Percentiles rank a stretch among this genome's conserved stretches.
Conservation (phyloP, 1,140 invertebrate species). For the Cotesia vestalis region DNA sequence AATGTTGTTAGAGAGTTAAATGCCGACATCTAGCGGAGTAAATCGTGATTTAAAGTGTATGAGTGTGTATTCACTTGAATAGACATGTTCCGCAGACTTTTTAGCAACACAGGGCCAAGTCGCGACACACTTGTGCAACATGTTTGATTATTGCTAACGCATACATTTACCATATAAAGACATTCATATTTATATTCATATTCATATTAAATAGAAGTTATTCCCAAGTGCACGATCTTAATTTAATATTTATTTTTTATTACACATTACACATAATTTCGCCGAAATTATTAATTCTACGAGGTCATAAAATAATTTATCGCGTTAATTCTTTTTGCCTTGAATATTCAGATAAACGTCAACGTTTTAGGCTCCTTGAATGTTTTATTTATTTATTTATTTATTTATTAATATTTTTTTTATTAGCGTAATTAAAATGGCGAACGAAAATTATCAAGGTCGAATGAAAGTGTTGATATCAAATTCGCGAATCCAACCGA, state of each 20-base stretch:
- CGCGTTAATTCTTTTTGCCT: slow-evolving; percentile 11
- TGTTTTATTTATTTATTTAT: slow-evolving; percentile 23
- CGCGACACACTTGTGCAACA: slow-evolving; percentile 10
- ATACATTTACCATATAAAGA: background rate
- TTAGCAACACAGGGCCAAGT: slow-evolving; percentile 11
- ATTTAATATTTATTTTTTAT: slow-evolving; percentile 10
- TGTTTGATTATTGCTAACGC: background rate
- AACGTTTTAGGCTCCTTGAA: slow-evolving; percentile 1
- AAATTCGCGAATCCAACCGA: slow-evolving; percentile 33
- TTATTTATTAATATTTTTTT: too few species aligned
- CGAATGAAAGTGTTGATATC: slow-evolving; percentile 52
- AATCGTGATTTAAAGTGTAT: background rate
- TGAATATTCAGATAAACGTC: slow-evolving; percentile 32
- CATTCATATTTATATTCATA: background rate
- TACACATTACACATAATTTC: slow-evolving; percentile 13
- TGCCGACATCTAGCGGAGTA: slow-evolving; percentile 29
- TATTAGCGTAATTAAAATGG: background rate
- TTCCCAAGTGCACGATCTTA: slow-evolving; percentile 26
- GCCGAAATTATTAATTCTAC: slow-evolving; percentile 27
- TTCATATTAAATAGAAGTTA: slow-evolving; percentile 1
- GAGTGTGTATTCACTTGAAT: background rate
- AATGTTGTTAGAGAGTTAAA: background rate
- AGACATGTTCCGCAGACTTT: background rate
- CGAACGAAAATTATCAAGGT: slow-evolving; percentile 45
- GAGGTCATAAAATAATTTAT: slow-evolving; percentile 33